Conservation (phyloP, 53 echinoderm and acorn worm species). For the Stichopus horrens region DNA sequence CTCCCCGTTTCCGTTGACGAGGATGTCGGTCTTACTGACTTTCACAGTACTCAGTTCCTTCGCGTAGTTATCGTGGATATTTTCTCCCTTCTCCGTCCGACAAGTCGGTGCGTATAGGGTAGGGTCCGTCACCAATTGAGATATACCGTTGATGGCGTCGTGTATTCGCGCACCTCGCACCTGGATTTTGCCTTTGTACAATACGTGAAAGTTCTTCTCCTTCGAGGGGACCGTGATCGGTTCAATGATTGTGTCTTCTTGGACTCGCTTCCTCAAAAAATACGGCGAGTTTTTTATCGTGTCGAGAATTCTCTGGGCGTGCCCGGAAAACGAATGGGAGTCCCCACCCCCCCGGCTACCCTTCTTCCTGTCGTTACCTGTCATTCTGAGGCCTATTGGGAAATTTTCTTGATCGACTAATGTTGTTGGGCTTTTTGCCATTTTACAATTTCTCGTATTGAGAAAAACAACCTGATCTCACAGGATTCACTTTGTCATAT, state of each 20-base stretch:
- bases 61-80: conserved; percentile 41
- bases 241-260: background rate
- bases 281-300: conserved; percentile 41
- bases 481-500: too few species aligned
- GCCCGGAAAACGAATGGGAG: background rate
- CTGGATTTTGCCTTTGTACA: conserved; percentile 40
- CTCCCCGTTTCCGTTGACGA: conserved; percentile 4
- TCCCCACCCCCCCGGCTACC: background rate
- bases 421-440: conserved; percentile 9
- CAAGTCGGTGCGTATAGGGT: conserved; percentile 40
- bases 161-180: conserved; percentile 38
- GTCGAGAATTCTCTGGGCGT: conserved; percentile 36
- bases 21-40: conserved; percentile 22
- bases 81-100: conserved; percentile 36
- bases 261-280: conserved; percentile 27
- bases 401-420: background rate
- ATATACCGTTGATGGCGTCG: conserved; percentile 31
- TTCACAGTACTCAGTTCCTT: conserved; percentile 37
- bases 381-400: conserved; percentile 1
- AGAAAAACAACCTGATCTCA: too few species aligned
- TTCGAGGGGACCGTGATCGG: background rate
- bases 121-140: conserved; percentile 31
- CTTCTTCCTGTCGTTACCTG: conserved; percentile 21
- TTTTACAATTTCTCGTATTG: background rate
- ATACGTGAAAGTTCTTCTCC: background rate